Percentiles rank a stretch among this genome's conserved stretches.
These are phyloP conservation scores for Zenarchopterus dispar DNA, from an alignment of 2,797 vertebrate species.

Conservation along the genomic window DNA sequence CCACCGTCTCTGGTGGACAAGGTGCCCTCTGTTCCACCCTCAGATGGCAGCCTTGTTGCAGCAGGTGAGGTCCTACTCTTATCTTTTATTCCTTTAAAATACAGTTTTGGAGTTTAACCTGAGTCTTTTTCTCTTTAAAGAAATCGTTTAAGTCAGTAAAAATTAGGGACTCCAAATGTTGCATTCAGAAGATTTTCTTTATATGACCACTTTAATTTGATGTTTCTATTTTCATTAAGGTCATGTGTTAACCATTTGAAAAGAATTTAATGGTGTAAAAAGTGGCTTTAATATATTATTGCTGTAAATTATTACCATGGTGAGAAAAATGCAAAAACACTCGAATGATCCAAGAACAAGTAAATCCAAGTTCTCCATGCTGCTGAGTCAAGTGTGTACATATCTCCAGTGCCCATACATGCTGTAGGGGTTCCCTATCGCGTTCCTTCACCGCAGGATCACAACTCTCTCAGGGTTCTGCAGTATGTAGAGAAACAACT, in stretches of 20 bases:
- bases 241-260: too few relatives aligned
- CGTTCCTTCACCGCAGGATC: slow-evolving; percentile 90
- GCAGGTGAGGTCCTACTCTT: slow-evolving; percentile 60
- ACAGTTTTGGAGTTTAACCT: neutral
- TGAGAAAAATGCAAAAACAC: slow-evolving; percentile 1
- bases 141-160: too few relatives aligned
- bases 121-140: neutral
- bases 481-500: slow-evolving; percentile 97
- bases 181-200: too few relatives aligned
- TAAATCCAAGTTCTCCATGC: slow-evolving; percentile 12
- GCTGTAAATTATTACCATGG: neutral
- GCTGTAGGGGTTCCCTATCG: slow-evolving; percentile 85
- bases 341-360: slow-evolving; percentile 6
- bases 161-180: too few relatives aligned
- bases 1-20: slow-evolving; percentile 92
- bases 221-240: too few relatives aligned
- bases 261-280: too few relatives aligned
- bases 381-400: slow-evolving; percentile 56
- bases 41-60: slow-evolving; percentile 69
- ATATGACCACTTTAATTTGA: too few relatives aligned
- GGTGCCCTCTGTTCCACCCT: slow-evolving; percentile 81
- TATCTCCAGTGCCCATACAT: slow-evolving; percentile 82
- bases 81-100: neutral
- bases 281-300: neutral
- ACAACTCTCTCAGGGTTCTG: slow-evolving; percentile 95